Evolutionary conservation across 2,797 vertebrate species (phyloP).

Genomic region (Anomalospiza imberbis): DNA sequence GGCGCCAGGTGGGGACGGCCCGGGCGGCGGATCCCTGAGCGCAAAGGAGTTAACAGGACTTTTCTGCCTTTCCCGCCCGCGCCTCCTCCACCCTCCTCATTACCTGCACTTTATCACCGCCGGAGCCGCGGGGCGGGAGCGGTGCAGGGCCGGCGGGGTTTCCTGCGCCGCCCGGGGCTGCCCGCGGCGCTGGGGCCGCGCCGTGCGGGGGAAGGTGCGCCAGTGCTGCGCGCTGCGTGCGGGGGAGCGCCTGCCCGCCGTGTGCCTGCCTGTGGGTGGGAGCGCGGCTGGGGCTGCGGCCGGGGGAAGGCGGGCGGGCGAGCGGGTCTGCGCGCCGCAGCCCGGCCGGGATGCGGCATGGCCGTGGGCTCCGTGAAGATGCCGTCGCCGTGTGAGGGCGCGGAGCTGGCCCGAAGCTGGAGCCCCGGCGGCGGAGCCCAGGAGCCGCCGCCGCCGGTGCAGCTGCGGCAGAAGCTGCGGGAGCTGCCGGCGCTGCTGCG

Average conservation of each 20-base stretch:
- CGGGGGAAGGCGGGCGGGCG: neutral
- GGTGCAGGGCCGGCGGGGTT: neutral
- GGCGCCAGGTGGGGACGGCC: neutral
- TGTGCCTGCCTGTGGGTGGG: neutral
- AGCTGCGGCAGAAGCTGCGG: conserved; percentile 75
- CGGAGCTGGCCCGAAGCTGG: conserved; percentile 53
- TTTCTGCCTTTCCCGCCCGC: conserved; percentile 2
- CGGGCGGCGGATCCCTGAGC: neutral
- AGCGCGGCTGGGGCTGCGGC: neutral
- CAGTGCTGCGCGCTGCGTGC: neutral
- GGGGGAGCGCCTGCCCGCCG: neutral
- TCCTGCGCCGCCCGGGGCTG: neutral
- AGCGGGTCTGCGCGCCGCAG: neutral
- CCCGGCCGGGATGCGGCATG: conserved; percentile 66
- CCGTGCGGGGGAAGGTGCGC: conserved; percentile 26
- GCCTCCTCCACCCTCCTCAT: conserved; percentile 5
- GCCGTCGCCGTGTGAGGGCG: conserved; percentile 62
- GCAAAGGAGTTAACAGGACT: conserved; percentile 44
- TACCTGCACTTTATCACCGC: conserved; percentile 26
- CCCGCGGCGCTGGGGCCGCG: neutral
- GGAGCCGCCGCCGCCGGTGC: conserved; percentile 54
- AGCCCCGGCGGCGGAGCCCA: conserved; percentile 46
- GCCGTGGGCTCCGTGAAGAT: conserved; percentile 72
- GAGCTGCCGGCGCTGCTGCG: conserved; percentile 77
- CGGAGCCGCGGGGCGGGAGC: neutral